Base-by-base conservation (phyloP, 2,113 vertebrate genomes). In the Rhinoptilus africanus region DNA sequence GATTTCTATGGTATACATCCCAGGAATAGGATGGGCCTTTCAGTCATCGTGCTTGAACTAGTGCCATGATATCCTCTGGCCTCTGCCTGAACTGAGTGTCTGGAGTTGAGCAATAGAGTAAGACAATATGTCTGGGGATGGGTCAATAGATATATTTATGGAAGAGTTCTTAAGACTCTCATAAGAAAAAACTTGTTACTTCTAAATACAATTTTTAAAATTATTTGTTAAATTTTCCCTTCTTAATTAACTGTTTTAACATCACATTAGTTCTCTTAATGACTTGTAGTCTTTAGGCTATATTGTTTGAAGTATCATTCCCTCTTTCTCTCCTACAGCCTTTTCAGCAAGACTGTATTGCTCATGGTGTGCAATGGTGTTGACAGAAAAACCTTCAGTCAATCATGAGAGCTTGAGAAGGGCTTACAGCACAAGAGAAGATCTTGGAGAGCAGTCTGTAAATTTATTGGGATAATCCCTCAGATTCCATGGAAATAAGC, bases 341-440 rank as follows among this genome's bases (percentile, higher is more conserved):
- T 73, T 80, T 11, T 82, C 66, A 82, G 32, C 8, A n/a, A 81
- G 39, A 47, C 17, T 56, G 12, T 60, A 59, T 37, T 54, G n/a
- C 12, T 35, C 47, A 57, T 0, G 2, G 19, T 48, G 43, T 64
- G 34, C 41, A 57, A 19, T 13, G 32, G 7, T 48, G 43, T 76
- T 45, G 22, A 82, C 19, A 53, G 51, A 71, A 91, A 89, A 84
- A n/a, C 23, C 6, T 50, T 69, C 41, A 72, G n/a, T 21, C 27
- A 59, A 32, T 79, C 48, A 35, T 43, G 56, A 87, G 45, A 89
- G 4, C 1, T 59, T 92, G 47, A 47, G 20, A 96, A 93, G 56
- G 43, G 60, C 89, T 72, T 89, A 95, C 60, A 91, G 62, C 81
- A 94, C 71, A 91, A 82, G 69, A 91, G 51, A 93, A 79, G 51